Evolutionary conservation across 1,140 invertebrate species (phyloP), one percentile per base, ranked within the genome.

Genomic region (Agrypnia vestita): DNA sequence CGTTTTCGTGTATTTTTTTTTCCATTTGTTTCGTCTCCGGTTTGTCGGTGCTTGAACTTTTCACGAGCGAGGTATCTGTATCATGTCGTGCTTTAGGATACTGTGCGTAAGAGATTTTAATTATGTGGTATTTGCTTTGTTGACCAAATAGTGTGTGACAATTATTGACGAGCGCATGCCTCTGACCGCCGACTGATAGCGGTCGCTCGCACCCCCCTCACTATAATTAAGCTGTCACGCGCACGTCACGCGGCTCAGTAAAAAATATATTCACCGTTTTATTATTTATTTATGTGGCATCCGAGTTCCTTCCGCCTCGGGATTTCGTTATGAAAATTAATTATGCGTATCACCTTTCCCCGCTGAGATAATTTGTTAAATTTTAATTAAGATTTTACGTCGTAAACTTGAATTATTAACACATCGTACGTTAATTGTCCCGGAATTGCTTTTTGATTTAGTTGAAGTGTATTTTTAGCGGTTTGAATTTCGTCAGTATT

Each of bases 371-470:
- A 76, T 61, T 64, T 49, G 56, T 64, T 62, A 64, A 64, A 64
- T 64, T 61, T 64, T 76, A 76, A 76, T 76, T 64, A 76, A 67
- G 55, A 64, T 64, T 61, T 46, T 64, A 61, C 43, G 17, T 47
- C 43, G 44, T 47, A 69, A 69, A 49, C 64, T n/a, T 47, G 43
- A 69, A 69, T 69, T 47, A 69, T 47, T 69, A 69, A 46, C 43
- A 46, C 64, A 69, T 69, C 64, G 64, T 44, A 17, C 44, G 64
- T 69, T 69, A 69, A 47, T 44, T 69, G 64, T 49, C 46, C 44
- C 17, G 4, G 21, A 69, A 69, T 69, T 69, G 64, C 64, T 69
- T 69, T 69, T 69, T 69, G 64, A 69, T 69, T 49, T 69, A 17
- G 15, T 11, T 47, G 64, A 69, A 19, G 64, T 19, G n/a, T n/a